Evolutionary conservation across 2,888 invertebrate species (phyloP), one percentile per base, ranked within the genome.

Genomic region (Leptura quadrifasciata): DNA sequence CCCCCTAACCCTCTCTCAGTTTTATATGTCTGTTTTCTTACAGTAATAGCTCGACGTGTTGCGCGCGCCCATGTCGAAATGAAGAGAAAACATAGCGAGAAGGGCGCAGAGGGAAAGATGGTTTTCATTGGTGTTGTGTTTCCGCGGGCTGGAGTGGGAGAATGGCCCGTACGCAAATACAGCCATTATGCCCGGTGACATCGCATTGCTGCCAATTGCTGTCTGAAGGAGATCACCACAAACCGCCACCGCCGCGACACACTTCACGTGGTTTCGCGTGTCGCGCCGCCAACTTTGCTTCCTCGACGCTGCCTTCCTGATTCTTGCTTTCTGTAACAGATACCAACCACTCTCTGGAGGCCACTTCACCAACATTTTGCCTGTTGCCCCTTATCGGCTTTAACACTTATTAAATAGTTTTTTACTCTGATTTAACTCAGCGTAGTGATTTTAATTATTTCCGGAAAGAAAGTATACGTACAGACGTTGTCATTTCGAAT

Each of bases 11-110:
- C 88, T 86, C 89, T 87, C 89, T 88, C 89, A 89, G 90, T 90
- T 90, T 90, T 90, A 90, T 90, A 90, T 90, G 90, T 90, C 90
- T 90, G 90, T 90, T 90, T 90, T 90, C 90, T 90, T 90, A 90
- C 90, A 90, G 90, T 90, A 90, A 90, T 90, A 90, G 90, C 90
- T 90, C 88, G 88, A 88, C 87, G 87, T 87, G 88, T 88, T 88
- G 89, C 88, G 89, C 89, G 87, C 86, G 89, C 89, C 86, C 87
- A 86, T 86, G 86, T 85, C 88, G 88, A 87, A 88, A 88, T 88
- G 88, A 88, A 88, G 88, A 88, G 88, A 88, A 86, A 88, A 88
- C 88, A 88, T 85, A 85, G 85, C 81, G 85, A 79, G 85, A 83
- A 86, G 80, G 85, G 85, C 86, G 86, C 85, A 84, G 84, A 86